Evolutionary conservation across 2,113 vertebrate genomes (phyloP), one percentile per base, ranked within the genome.

Genomic region (Benitochromis conjunctus): DNA sequence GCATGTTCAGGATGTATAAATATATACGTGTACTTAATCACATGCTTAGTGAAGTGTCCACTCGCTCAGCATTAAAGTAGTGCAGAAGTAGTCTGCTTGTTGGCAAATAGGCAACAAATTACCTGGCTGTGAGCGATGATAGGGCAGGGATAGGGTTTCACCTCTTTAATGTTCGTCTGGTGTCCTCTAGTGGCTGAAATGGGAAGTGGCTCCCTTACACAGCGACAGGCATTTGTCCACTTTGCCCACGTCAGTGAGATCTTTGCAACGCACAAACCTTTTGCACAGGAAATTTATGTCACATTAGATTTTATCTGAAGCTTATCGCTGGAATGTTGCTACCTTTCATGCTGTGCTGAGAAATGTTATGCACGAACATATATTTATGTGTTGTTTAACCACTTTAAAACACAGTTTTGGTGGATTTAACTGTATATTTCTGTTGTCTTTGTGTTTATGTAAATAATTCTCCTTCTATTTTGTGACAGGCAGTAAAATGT

Each of bases 131-230:
- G 78, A 81, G 80, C 88, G 54, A 53, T 1, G 34, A 21, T n/a
- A 36, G 31, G 31, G 31, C 60, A n/a, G 7, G 4, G 56, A 57
- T 76, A 34, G 19, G 78, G 80, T 48, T 87, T 88, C 34, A 51
- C 3, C 16, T 21, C 56, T 84, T 91, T 82, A 24, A n/a, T 88
- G 34, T 79, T 19, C 6, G 24, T 10, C 10, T 83, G 76, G 79
- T 71, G 85, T 85, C 77, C 91, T 89, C 95, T 94, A 66, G 84
- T 77, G 85, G 91, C 12, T 24, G 19, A 46, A 79, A 89, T 34
- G 31, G 18, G 36, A 76, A 76, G 13, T 66, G 10, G n/a, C 34
- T 26, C 38, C 3, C 36, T 51, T 76, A 16, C 34, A 12, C 7
- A 9, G 8, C 18, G 3, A 51, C 48, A 2, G 18, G 18, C 26